These are phyloP conservation scores for Euzetes globulus DNA, from an alignment of 2,888 invertebrate genomes.

Conservation along the genomic window DNA sequence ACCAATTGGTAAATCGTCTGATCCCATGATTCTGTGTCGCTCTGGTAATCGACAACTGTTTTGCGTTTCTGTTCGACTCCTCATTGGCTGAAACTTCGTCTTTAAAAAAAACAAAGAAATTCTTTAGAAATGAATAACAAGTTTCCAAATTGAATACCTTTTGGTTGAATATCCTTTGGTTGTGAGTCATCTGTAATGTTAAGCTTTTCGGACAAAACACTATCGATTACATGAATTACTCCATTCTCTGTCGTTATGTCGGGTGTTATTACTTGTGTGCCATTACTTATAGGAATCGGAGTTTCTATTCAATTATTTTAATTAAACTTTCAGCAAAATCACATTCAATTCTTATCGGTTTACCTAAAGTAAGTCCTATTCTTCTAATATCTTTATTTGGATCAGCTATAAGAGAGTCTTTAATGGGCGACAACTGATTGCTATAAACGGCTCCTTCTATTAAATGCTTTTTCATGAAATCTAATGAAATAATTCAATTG, in stretches of 20 bases:
- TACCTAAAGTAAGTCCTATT: neutral
- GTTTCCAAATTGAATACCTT: neutral
- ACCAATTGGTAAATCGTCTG: conserved; percentile 38
- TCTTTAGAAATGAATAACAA: neutral
- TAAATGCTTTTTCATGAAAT: conserved; percentile 21
- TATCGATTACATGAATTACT: conserved; percentile 35
- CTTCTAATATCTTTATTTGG: neutral
- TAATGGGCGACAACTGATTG: neutral
- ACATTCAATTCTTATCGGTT: neutral
- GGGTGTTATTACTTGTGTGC: conserved; percentile 12
- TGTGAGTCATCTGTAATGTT: neutral
- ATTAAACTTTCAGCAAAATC: neutral
- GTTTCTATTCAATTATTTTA: neutral
- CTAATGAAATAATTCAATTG: neutral
- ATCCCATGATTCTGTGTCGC: conserved; percentile 15
- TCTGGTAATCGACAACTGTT: neutral
- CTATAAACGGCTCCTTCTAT: conserved; percentile 20
- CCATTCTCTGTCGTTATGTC: conserved; percentile 36
- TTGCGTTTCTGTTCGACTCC: neutral
- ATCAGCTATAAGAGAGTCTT: neutral
- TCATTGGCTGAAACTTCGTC: neutral
- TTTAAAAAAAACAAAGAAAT: neutral
- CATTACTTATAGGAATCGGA: conserved; percentile 10
- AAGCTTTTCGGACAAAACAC: conserved; percentile 25
- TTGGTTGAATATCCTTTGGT: neutral